Conservation (phyloP, 2,113 vertebrate species). For the Antigone vipio region DNA sequence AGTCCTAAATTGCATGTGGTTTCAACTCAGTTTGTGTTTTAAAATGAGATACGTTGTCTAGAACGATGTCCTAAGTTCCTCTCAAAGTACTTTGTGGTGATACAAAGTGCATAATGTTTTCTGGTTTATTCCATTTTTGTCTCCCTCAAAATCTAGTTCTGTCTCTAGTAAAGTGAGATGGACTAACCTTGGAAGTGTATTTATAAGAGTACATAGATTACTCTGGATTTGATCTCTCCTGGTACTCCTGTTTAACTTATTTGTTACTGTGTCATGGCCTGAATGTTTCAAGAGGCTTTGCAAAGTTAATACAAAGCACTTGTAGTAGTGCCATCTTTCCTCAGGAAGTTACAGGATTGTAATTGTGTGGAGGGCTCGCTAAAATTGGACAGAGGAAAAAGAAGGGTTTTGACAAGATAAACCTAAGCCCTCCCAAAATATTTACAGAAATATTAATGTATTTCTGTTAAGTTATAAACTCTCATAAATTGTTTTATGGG, state of each 20-base stretch:
- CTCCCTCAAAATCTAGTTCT: neutral
- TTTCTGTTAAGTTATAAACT: neutral
- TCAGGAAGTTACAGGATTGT: neutral
- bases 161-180: neutral
- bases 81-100: neutral
- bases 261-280: neutral
- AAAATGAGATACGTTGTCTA: neutral
- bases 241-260: neutral
- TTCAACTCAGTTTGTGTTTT: neutral
- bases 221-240: neutral
- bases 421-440: neutral
- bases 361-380: neutral
- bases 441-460: neutral
- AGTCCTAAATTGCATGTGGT: neutral
- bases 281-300: neutral
- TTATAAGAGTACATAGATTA: neutral
- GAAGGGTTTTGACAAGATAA: neutral
- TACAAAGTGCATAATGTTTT: neutral
- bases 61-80: neutral
- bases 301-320: neutral
- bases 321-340: neutral
- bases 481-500: neutral
- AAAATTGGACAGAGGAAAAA: neutral
- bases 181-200: neutral
- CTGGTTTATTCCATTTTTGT: neutral